A percentile compares a stretch with the other conserved stretches of the same genome.
These are phyloP conservation scores for Beris chalybata DNA, from an alignment of 2,888 invertebrate species.

Conservation along the genomic window DNA sequence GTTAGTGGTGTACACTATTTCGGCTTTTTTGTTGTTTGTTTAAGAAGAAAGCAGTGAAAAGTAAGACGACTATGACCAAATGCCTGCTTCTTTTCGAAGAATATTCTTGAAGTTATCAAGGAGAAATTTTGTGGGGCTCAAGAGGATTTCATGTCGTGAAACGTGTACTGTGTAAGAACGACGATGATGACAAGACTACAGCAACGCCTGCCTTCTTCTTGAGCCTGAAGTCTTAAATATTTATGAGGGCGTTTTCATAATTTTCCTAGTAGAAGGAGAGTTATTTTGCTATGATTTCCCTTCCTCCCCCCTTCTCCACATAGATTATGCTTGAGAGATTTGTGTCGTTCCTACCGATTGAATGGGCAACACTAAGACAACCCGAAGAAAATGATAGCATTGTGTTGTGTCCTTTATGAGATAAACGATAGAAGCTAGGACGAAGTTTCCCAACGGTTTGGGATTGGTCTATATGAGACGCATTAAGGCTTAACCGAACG, in stretches of 20 bases:
- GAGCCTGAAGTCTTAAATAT: slow-evolving; percentile 21
- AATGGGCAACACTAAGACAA: slow-evolving; percentile 25
- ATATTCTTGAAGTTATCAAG: slow-evolving; percentile 25
- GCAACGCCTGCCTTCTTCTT: too few species aligned
- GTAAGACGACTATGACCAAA: slow-evolving; percentile 3
- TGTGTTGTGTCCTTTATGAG: slow-evolving; percentile 22
- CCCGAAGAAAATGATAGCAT: slow-evolving; percentile 24
- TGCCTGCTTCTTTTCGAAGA: slow-evolving; percentile 18
- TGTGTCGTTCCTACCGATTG: slow-evolving; percentile 30
- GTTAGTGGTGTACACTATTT: too few species aligned
- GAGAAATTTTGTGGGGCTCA: slow-evolving; percentile 16
- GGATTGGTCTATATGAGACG: too few species aligned
- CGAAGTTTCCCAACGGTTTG: neutral
- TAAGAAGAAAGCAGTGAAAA: too few species aligned
- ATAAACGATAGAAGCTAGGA: slow-evolving; percentile 24
- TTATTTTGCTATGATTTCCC: slow-evolving; percentile 20
- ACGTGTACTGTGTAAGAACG: too few species aligned
- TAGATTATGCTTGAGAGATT: neutral
- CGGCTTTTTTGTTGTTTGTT: too few species aligned
- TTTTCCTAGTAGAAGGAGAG: slow-evolving; percentile 12
- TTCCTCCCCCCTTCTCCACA: neutral
- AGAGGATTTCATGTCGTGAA: slow-evolving; percentile 10
- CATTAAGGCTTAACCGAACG: too few species aligned
- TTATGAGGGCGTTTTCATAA: slow-evolving; percentile 31
- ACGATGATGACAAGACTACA: too few species aligned